A percentile compares a stretch with the other conserved stretches of the same genome.
Conservation (phyloP, 1,140 invertebrate species). For the Galleria mellonella region DNA sequence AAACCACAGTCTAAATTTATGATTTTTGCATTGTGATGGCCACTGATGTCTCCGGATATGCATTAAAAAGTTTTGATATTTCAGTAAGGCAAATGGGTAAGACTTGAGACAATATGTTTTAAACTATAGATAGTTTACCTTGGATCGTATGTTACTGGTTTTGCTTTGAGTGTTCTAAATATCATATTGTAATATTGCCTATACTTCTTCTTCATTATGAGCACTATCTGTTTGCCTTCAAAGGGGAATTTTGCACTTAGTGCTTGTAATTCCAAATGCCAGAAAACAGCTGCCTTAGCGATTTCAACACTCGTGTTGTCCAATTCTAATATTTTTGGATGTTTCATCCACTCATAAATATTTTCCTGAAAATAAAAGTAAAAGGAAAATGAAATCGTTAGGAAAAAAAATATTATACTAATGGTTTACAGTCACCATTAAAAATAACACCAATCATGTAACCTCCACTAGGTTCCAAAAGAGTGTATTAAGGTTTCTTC, state of each 20-base stretch:
- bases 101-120: too few relatives aligned
- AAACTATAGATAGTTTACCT: constrained; percentile 29
- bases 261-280: constrained; percentile 46
- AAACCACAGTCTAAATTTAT: too few relatives aligned
- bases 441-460: too few relatives aligned
- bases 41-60: too few relatives aligned
- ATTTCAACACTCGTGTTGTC: constrained; percentile 61
- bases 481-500: too few relatives aligned
- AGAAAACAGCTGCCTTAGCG: constrained; percentile 53
- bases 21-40: too few relatives aligned
- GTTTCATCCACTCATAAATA: constrained; percentile 65
- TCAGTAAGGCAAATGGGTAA: too few relatives aligned
- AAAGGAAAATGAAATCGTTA: too few relatives aligned
- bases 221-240: constrained; percentile 61
- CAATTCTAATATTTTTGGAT: constrained; percentile 62
- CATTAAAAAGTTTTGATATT: too few relatives aligned
- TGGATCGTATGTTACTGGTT: constrained; percentile 60
- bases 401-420: too few relatives aligned
- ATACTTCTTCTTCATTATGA: constrained; percentile 69
- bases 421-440: too few relatives aligned
- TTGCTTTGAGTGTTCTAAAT: constrained; percentile 62
- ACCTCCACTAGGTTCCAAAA: too few relatives aligned
- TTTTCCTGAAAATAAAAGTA: constrained; percentile 44
- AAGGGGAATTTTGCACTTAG: constrained; percentile 47
- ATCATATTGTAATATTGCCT: constrained; percentile 67